Evolutionary conservation across 37 sponge, comb jelly and placozoan genomes (phyloP).

Genomic region (Halisarca cf. caerulea): DNA sequence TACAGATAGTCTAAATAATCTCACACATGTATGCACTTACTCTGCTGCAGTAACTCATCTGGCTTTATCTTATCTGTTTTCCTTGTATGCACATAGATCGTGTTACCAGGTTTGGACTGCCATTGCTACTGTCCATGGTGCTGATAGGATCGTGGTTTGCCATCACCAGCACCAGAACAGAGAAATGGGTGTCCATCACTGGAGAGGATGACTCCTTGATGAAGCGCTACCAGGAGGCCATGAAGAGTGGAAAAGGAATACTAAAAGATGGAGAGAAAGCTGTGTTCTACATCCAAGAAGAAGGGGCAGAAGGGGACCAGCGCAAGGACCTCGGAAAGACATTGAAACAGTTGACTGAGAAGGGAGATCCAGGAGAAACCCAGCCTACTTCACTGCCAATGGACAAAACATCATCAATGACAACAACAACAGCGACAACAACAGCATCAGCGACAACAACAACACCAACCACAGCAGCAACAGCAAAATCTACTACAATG

Average conservation of each 20-base stretch:
- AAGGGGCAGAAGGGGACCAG: neutral
- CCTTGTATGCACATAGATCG: neutral
- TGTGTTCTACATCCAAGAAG: neutral
- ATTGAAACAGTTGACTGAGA: neutral
- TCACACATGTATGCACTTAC: neutral
- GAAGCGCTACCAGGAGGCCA: neutral
- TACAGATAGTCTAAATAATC: no score
- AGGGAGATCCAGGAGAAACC: neutral
- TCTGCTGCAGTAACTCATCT: neutral
- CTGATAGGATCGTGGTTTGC: neutral
- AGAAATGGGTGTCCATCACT: neutral
- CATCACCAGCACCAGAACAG: neutral
- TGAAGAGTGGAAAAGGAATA: neutral
- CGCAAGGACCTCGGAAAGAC: neutral
- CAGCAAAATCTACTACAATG: no score
- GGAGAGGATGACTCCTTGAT: neutral
- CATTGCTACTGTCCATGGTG: neutral
- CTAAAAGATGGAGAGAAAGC: neutral
- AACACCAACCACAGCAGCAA: no score
- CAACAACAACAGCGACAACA: no score
- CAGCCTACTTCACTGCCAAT: no score
- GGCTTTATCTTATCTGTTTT: no score
- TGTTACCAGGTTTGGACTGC: neutral
- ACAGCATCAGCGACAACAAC: no score
- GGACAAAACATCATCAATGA: no score